Evolutionary conservation across 2,113 vertebrate species (phyloP), one percentile per base, ranked within the genome.

Genomic region (Sardina pilchardus): DNA sequence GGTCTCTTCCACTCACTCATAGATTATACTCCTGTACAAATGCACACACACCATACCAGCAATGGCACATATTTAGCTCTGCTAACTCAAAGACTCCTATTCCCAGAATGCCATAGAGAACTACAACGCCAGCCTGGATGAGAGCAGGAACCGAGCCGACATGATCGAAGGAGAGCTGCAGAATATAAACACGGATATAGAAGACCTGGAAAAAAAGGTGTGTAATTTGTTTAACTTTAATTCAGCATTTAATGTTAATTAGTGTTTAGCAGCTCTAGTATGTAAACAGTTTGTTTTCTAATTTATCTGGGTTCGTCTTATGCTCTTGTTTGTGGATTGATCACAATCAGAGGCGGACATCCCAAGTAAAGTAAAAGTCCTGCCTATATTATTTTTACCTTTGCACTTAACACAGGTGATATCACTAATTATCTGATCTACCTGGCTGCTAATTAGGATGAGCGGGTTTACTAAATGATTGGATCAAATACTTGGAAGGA

Each of bases 131-230:
- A 94, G 93, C 0, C 42, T 94, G 90, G 93, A 90, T 1, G 90
- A 90, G 17, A 89, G 92, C 44, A 89, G 90, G 16, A 93, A 84
- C 82, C 93, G 90, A 44, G 90, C 95, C 12, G 93, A 96, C 0
- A 88, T 94, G 56, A 90, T 99, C 92, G 96, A 97, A 9, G 91
- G 81, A 0, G 96, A 97, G 84, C 94, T 94, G 0, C 0, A 50
- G 0, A 94, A 92, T 63, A 95, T 97, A 0, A 81, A 89, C 0
- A 94, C 95, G 56, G 96, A 97, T 48, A 87, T 95, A 0, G 89
- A 93, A 0, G 92, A 89, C 0, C 95, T 98, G 84, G 93, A 95
- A 16, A 81, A 91, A 67, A 98, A 97, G 95, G 98, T 96, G 67
- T 86, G 71, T 26, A 71, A 12, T 12, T 12, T 34, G 63, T 8